phyloP scores from a whole-genome alignment of 1,140 invertebrate genomes.

The Trachymyrmex cornetzi region DNA sequence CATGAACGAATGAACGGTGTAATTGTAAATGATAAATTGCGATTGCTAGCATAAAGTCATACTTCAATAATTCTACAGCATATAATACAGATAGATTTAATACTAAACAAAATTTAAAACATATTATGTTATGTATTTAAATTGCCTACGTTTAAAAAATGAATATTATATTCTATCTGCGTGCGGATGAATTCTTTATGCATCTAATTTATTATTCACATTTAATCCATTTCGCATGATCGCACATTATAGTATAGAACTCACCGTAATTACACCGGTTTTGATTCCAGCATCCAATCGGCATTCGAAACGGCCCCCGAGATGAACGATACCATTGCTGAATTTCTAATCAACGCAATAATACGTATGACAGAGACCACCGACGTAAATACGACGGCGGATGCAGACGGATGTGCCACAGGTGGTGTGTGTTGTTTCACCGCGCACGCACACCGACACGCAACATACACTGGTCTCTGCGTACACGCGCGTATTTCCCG shows the following conservation, averaged over 20 bases:
- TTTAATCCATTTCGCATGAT: not conserved
- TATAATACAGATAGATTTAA: not conserved
- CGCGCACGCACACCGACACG: constrained; percentile 34
- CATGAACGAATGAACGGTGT: not conserved
- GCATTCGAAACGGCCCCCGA: not conserved
- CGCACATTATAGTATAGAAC: not conserved
- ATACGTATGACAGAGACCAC: constrained; percentile 29
- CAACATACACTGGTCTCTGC: constrained; percentile 12
- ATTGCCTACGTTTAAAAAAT: not conserved
- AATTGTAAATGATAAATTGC: not conserved
- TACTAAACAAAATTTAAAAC: not conserved
- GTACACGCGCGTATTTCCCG: constrained; percentile 38
- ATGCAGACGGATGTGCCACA: constrained; percentile 47
- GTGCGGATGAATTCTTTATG: not conserved
- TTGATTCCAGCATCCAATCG: not conserved
- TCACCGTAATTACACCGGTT: not conserved
- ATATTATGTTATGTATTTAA: not conserved
- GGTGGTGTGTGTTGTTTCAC: constrained; percentile 53
- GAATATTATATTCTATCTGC: not conserved
- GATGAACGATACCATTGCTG: not conserved
- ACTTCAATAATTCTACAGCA: not conserved
- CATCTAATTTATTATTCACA: not conserved
- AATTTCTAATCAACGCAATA: not conserved
- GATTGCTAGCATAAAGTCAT: not conserved
- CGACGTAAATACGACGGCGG: constrained; percentile 36